Conservation (phyloP, 2,797 vertebrate genomes). For the Pangasius larnaudii region DNA sequence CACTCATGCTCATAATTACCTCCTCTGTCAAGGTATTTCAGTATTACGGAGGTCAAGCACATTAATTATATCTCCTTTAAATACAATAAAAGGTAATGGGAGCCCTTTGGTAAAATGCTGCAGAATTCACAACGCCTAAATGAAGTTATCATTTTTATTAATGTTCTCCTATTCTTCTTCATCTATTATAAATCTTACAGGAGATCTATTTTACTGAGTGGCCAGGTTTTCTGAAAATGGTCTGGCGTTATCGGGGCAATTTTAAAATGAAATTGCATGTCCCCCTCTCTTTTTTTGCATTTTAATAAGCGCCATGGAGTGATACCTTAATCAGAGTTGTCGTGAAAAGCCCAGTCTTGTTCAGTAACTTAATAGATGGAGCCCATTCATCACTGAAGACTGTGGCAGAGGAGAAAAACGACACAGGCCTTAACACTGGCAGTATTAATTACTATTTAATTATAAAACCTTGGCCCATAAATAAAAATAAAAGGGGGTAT, state of each 20-base stretch:
- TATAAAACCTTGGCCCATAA: slow-evolving; percentile 89
- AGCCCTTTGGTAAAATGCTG: slow-evolving; percentile 78
- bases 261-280: slow-evolving; percentile 93
- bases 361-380: slow-evolving; percentile 95
- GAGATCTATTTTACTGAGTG: slow-evolving; percentile 81
- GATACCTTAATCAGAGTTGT: slow-evolving; percentile 93
- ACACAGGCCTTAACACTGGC: slow-evolving; percentile 86
- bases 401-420: slow-evolving; percentile 87
- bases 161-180: slow-evolving; percentile 88
- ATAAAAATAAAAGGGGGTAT: slow-evolving; percentile 80
- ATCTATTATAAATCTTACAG: slow-evolving; percentile 88
- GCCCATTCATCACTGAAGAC: slow-evolving; percentile 93
- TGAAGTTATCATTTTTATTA: slow-evolving; percentile 92
- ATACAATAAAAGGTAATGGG: slow-evolving; percentile 93
- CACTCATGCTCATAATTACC: slow-evolving; percentile 78
- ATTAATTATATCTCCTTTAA: slow-evolving; percentile 89
- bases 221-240: slow-evolving; percentile 71
- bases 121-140: slow-evolving; percentile 83
- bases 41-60: slow-evolving; percentile 71
- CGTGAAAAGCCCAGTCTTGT: slow-evolving; percentile 81
- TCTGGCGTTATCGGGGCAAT: slow-evolving; percentile 85
- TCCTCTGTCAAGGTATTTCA: slow-evolving; percentile 77
- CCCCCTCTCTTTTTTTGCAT: slow-evolving; percentile 63
- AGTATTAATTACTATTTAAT: slow-evolving; percentile 99
- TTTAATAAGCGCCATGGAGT: slow-evolving; percentile 75